Percentiles rank a stretch among this genome's conserved stretches.
phyloP scores from a whole-genome alignment of 2,113 vertebrate species.

The Hemiprocne comata region DNA sequence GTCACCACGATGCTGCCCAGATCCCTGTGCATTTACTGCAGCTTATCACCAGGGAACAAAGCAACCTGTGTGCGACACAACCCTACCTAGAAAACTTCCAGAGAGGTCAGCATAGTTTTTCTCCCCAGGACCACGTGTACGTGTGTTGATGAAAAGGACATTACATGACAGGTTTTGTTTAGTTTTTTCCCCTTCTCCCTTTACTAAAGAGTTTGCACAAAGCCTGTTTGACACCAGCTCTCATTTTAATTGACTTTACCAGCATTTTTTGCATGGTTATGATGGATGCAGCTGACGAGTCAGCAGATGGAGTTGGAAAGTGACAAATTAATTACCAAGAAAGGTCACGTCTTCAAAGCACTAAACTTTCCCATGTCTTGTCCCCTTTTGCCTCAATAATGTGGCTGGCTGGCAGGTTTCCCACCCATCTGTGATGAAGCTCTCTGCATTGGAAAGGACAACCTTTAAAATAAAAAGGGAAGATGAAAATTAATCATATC shows the following conservation, averaged over 20 bases:
- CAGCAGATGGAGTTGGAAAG: slow-evolving; percentile 66
- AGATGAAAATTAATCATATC: slow-evolving; percentile 48
- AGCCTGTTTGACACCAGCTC: neutral
- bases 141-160: neutral
- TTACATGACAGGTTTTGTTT: too few relatives aligned
- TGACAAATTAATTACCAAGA: slow-evolving; percentile 63
- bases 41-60: neutral
- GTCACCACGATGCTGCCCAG: neutral
- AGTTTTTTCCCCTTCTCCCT: neutral
- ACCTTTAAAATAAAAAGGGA: slow-evolving; percentile 27
- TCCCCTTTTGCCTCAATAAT: slow-evolving; percentile 31
- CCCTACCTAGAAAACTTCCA: neutral
- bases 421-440: neutral
- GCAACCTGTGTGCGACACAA: too few relatives aligned
- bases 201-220: neutral
- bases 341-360: slow-evolving; percentile 68
- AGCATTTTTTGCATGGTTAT: neutral
- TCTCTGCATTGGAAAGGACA: neutral
- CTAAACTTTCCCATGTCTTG: slow-evolving; percentile 29
- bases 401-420: slow-evolving; percentile 15
- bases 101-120: neutral
- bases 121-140: neutral
- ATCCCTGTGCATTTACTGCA: neutral
- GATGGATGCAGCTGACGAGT: slow-evolving; percentile 62
- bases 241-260: slow-evolving; percentile 47